phyloP scores from a whole-genome alignment of 1,140 invertebrate genomes.

The Frieseomelitta varia region DNA sequence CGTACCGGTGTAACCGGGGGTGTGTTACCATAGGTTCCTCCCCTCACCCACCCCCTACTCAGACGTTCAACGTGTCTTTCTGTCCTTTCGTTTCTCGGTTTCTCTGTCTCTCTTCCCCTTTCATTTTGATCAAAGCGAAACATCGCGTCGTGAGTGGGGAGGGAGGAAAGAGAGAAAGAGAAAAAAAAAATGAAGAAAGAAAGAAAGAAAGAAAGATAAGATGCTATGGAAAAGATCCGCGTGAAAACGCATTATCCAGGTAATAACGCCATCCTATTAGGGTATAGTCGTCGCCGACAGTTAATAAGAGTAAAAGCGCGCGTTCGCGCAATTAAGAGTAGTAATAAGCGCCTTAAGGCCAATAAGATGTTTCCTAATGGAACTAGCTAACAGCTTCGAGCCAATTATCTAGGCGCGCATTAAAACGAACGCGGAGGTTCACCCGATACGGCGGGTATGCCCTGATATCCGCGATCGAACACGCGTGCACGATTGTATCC shows the following conservation, averaged over 20 bases:
- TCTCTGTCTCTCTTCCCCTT: too few species aligned
- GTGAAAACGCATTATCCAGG: slow-evolving; percentile 66
- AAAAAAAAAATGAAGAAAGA: too few species aligned
- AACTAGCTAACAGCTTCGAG: slow-evolving; percentile 62
- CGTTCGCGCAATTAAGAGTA: slow-evolving; percentile 68
- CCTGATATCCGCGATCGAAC: slow-evolving; percentile 31
- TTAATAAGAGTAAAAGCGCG: slow-evolving; percentile 71
- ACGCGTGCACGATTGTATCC: slow-evolving; percentile 43
- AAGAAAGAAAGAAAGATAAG: background rate
- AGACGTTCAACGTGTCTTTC: background rate
- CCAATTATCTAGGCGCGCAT: slow-evolving; percentile 66
- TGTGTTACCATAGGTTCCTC: background rate
- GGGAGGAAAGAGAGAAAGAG: too few species aligned
- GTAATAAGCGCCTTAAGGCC: slow-evolving; percentile 71
- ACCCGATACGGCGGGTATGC: slow-evolving; percentile 14
- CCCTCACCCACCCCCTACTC: background rate
- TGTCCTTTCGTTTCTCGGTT: background rate
- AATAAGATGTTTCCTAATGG: slow-evolving; percentile 73
- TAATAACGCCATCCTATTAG: slow-evolving; percentile 65
- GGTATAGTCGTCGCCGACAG: slow-evolving; percentile 62
- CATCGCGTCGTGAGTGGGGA: too few species aligned
- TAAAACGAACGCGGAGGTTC: slow-evolving; percentile 60
- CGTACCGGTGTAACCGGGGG: background rate
- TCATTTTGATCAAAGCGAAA: background rate
- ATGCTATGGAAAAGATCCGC: slow-evolving; percentile 52